Base-by-base conservation (phyloP, 2,888 invertebrate species). In the Drosophila glabriapex region DNA sequence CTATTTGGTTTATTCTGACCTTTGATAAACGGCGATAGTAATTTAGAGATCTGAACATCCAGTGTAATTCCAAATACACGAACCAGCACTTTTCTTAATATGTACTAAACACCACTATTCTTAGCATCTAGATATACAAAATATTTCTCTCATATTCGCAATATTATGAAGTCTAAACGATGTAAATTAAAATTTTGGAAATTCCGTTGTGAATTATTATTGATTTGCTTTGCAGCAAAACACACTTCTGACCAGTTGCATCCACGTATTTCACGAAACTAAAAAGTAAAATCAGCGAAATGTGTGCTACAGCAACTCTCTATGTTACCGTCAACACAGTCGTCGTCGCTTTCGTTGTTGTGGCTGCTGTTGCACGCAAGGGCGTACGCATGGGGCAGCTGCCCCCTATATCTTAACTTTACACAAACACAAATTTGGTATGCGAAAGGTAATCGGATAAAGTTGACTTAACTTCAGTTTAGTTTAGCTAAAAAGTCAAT, bases 181-280 rank as follows among this genome's bases (percentile, higher is more conserved):
- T 54, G 46, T 54, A 52, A 54, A 43, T 58, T 16, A 9, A 53
- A 35, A 33, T 37, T 28, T 49, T 67, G 14, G 43, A 81, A 49
- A 56, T 62, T 63, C 52, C 53, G 62, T 31, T 33, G 29, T 39
- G 43, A 58, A 25, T 60, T 76, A 62, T 73, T 60, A 61, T 78
- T 66, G 60, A 73, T 29, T 63, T 56, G 49, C 58, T 68, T 64
- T 71, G 28, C n/a, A 53, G 31, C 14, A 4, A 37, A 28, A n/a
- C 41, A 22, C 33, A n/a, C 68, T 29, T 67, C 73, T 83, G 85
- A 90, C 92, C 87, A 87, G 71, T 76, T 85, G 82, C 82, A 83
- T 84, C 81, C 83, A 90, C 91, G 91, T 83, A 89, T 87, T 89
- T 81, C 83, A 87, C 85, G 75, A 91, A 90, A 91, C 92, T 91